Base-by-base conservation (phyloP, 2,888 invertebrate species). In the Tenthredo mesomela region DNA sequence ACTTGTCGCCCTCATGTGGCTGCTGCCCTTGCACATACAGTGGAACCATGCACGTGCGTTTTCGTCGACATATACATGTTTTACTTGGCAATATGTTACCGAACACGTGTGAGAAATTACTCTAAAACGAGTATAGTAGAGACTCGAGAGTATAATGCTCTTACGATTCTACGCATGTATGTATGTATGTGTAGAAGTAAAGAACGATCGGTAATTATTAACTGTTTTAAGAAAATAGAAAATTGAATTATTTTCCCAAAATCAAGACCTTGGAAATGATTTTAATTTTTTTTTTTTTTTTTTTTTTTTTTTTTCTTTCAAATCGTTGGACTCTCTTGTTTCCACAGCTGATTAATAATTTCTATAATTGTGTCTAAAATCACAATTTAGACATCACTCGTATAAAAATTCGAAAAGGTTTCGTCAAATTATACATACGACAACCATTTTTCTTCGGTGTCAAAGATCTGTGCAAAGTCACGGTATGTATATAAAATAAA, bases 101-200 rank as follows among this genome's bases (percentile, higher is more conserved):
- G 40, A 82, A 82, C 82, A 82, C 82, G 67, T 82, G 82, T 82
- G 82, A 82, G 82, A 47, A 82, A 82, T 82, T 65, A 58, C 67
- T 54, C 12, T 37, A 47, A 25, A 40, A 58, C 25, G 37, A 54
- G 67, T 12, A 29, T 18, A 12, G 67, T 18, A 12, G 67, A 33
- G 67, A 29, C 25, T 33, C 33, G 29, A 67, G 61, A 61, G 12
- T 61, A 25, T n/a, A n/a, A n/a, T 67, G 67, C 12, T 15, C n/a
- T 18, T 4, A 7, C 67, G 15, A 18, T 25, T 12, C 7, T 18
- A 33, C 7, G 33, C 33, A 33, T 33, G 4, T 33, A 33, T 33
- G 2, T 33, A 33, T 10, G n/a, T 1, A 10, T 25, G 2, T 15
- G n/a, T n/a, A n/a, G n/a, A n/a, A 25, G 61, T 10, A 25, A n/a